Percentiles rank a stretch among this genome's conserved stretches.
These are phyloP conservation scores for Hetaerina americana DNA, from an alignment of 1,140 invertebrate species.

Conservation along the genomic window DNA sequence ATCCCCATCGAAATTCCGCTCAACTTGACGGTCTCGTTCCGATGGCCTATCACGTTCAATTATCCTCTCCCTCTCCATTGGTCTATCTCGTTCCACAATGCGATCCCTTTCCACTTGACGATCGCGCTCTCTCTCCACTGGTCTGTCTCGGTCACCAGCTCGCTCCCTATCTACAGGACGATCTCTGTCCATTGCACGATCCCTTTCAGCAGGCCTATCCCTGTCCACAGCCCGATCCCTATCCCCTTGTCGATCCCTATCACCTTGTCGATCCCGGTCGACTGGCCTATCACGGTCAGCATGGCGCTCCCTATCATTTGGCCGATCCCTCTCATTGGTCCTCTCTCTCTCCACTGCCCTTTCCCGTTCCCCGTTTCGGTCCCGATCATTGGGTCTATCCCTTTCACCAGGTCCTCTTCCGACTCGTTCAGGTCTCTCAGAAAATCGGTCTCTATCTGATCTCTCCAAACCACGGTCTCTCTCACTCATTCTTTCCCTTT, in stretches of 20 bases:
- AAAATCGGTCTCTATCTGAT: neutral
- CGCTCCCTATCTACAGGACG: slow-evolving; percentile 7
- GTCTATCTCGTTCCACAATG: slow-evolving; percentile 13
- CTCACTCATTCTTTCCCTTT: no score
- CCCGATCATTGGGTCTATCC: slow-evolving; percentile 15
- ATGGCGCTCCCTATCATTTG: neutral
- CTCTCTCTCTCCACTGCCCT: slow-evolving; percentile 16
- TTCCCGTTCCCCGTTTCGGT: slow-evolving; percentile 15
- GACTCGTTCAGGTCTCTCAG: slow-evolving; percentile 9
- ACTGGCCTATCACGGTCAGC: slow-evolving; percentile 11
- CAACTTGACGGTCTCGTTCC: neutral
- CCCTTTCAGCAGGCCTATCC: slow-evolving; percentile 17
- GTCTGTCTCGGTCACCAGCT: slow-evolving; percentile 16
- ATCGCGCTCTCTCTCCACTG: slow-evolving; percentile 13
- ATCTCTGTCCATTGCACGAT: slow-evolving; percentile 16
- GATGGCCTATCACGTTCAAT: neutral
- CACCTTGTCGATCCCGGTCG: slow-evolving; percentile 16
- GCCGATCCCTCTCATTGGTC: slow-evolving; percentile 13
- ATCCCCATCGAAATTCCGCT: neutral
- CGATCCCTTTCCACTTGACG: slow-evolving; percentile 17
- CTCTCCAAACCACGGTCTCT: slow-evolving; percentile 10
- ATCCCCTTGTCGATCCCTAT: slow-evolving; percentile 16
- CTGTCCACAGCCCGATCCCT: slow-evolving; percentile 11
- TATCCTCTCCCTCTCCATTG: neutral
- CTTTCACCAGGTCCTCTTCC: slow-evolving; percentile 19